A percentile compares a stretch with the other conserved stretches of the same genome.
phyloP scores from a whole-genome alignment of 1,140 invertebrate genomes.

The Aphidius gifuensis region DNA sequence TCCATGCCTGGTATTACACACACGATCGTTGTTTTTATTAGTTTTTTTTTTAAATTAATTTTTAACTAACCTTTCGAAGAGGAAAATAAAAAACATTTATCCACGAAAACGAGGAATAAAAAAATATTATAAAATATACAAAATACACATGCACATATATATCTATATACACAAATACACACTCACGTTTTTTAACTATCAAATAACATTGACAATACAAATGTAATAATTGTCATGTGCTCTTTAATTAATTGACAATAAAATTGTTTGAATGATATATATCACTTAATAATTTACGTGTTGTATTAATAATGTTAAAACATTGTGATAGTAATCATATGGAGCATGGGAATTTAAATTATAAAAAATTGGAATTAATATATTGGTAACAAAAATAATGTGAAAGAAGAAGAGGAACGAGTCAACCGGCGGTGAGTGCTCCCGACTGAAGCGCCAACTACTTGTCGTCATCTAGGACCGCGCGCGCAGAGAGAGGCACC shows the following conservation, averaged over 20 bases:
- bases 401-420: constrained; percentile 4
- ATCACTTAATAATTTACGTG: not conserved
- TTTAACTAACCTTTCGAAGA: constrained; percentile 10
- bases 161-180: too few relatives aligned
- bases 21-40: constrained; percentile 17
- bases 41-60: not conserved
- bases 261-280: not conserved
- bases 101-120: not conserved
- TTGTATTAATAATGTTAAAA: not conserved
- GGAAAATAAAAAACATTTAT: not conserved
- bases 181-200: not conserved
- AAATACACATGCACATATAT: too few relatives aligned
- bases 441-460: constrained; percentile 27
- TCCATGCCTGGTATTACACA: constrained; percentile 17
- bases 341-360: constrained; percentile 1
- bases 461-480: not conserved
- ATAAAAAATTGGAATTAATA: not conserved
- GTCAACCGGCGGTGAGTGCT: constrained; percentile 18
- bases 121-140: too few relatives aligned
- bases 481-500: not conserved
- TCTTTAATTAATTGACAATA: not conserved
- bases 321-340: not conserved
- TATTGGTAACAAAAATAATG: not conserved
- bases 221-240: not conserved
- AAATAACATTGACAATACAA: too few relatives aligned